Evolutionary conservation across 2,797 vertebrate genomes (phyloP).

Genomic region (Gadopsis marmoratus): DNA sequence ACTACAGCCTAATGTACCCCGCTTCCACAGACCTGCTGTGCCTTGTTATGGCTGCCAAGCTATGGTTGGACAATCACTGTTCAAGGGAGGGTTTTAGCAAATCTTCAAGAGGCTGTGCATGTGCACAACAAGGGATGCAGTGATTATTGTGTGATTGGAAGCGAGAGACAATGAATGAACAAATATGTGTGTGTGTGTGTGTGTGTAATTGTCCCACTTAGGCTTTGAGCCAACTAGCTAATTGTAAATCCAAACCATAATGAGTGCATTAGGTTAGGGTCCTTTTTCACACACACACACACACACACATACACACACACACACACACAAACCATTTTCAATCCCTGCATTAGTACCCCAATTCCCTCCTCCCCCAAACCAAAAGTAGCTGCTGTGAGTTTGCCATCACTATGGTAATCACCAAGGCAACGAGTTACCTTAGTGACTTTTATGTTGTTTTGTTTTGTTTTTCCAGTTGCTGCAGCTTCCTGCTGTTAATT

Average conservation of each 20-base stretch:
- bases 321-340: slow-evolving; percentile 25
- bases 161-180: slow-evolving; percentile 3
- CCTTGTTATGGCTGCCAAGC: neutral
- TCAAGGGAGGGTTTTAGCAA: neutral
- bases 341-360: slow-evolving; percentile 23
- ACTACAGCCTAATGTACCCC: too few relatives aligned
- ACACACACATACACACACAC: slow-evolving; percentile 26
- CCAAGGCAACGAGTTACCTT: slow-evolving; percentile 77
- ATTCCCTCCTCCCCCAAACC: slow-evolving; percentile 30
- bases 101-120: neutral
- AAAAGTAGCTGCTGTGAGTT: slow-evolving; percentile 35
- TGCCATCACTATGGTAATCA: slow-evolving; percentile 67
- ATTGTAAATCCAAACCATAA: slow-evolving; percentile 54
- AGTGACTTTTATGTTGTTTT: slow-evolving; percentile 61
- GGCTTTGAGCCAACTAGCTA: slow-evolving; percentile 47
- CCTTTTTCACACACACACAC: slow-evolving; percentile 5
- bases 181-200: neutral
- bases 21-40: neutral
- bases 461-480: slow-evolving; percentile 33
- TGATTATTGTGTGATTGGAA: slow-evolving; percentile 6
- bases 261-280: slow-evolving; percentile 27
- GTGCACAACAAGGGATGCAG: neutral
- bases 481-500: slow-evolving; percentile 63
- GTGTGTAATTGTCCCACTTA: slow-evolving; percentile 40
- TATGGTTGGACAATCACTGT: neutral